These are phyloP conservation scores for Rhagium mordax DNA, from an alignment of 2,888 invertebrate species.

Conservation along the genomic window DNA sequence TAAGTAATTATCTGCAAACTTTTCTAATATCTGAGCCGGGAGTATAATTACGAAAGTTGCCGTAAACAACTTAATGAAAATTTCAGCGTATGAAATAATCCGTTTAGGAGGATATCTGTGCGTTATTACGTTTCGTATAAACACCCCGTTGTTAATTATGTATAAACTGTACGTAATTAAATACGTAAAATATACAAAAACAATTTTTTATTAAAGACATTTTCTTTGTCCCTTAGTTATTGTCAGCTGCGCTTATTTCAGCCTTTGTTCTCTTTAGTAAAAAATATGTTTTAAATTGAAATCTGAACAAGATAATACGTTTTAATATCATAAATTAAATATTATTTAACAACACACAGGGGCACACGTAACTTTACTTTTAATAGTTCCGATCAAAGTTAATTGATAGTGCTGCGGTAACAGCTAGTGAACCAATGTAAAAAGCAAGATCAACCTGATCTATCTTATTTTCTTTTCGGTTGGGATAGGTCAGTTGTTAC, in stretches of 20 bases:
- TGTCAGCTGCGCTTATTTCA: not conserved
- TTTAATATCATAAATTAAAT: not conserved
- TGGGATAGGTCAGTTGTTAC: no score
- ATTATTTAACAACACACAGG: not conserved
- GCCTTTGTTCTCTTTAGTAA: not conserved
- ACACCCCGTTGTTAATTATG: constrained; percentile 9
- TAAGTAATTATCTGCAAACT: constrained; percentile 13
- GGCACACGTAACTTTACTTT: no score
- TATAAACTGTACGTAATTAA: not conserved
- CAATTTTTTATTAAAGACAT: not conserved
- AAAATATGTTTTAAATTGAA: not conserved
- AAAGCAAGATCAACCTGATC: no score
- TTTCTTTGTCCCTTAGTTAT: not conserved
- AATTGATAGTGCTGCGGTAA: not conserved
- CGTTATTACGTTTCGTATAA: constrained; percentile 2
- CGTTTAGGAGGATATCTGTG: constrained; percentile 20
- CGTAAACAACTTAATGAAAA: constrained; percentile 29
- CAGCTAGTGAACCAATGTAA: no score
- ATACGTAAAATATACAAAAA: not conserved
- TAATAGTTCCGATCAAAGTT: no score
- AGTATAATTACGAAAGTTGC: not conserved
- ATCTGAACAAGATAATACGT: not conserved
- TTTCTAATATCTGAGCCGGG: constrained; percentile 18
- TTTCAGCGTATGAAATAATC: constrained; percentile 17
- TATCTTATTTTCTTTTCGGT: no score